Base-by-base conservation (phyloP, 2,113 vertebrate species). In the Dipodomys merriami region DNA sequence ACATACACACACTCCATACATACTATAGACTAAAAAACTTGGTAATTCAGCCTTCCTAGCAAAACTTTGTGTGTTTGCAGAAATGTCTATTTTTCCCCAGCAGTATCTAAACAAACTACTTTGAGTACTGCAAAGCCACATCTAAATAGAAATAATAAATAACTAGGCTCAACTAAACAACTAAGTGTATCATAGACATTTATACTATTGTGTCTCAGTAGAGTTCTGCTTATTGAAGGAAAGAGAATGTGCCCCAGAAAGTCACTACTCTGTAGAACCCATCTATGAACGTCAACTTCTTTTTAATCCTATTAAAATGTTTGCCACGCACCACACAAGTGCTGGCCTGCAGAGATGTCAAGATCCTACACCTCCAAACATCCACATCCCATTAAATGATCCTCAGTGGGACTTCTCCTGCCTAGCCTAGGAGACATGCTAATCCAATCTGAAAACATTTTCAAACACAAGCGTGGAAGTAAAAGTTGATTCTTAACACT, bases 21-120 rank as follows among this genome's bases (percentile, higher is more conserved):
- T 39, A 39, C 90, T 73, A 57, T 18, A 57, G 88, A 82, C 93
- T 94, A 90, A 96, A 91, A 95, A 87, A 94, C 67, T 72, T 68
- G 73, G 30, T 79, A 18, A 46, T 53, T 23, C 3, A 2, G 68
- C n/a, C 67, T 86, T 90, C 71, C 67, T 86, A 72, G 78, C n/a
- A 91, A 33, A 67, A 80, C 27, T 65, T 77, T 68, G 71, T 30
- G 46, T 65, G 60, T 77, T 29, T 73, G 78, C n/a, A 83, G 64
- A 93, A 65, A 92, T 39, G 64, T 6, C 53, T 73, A 5, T 2
- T 33, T 80, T 33, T 2, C 0, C 6, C 60, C 2, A 88, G 49
- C 7, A 78, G 44, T 72, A 60, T 53, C 86, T 76, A 89, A 96
- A 91, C 74, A 91, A 73, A 62, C 29, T 33, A 29, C 60, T 90